phyloP scores from a whole-genome alignment of 2,113 vertebrate species.

The Falco punctatus region DNA sequence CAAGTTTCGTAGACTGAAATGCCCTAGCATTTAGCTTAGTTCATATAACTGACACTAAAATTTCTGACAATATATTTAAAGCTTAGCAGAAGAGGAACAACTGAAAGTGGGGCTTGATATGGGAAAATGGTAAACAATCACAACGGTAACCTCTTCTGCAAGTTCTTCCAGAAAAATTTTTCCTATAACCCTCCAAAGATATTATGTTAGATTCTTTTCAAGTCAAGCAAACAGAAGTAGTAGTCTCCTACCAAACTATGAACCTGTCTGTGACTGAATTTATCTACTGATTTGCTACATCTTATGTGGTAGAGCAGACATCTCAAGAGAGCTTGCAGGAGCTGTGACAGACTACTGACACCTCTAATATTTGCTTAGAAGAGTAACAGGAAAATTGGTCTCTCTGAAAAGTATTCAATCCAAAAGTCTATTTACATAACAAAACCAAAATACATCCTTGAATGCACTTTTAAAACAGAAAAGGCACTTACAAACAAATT shows the following conservation, averaged over 20 bases:
- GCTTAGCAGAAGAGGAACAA: neutral
- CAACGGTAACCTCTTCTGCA: neutral
- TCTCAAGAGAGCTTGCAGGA: neutral
- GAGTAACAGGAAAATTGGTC: neutral
- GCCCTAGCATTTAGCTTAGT: neutral
- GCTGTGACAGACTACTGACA: neutral
- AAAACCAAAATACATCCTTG: neutral
- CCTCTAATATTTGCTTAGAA: neutral
- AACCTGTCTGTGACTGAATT: neutral
- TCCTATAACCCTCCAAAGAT: neutral
- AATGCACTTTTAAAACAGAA: neutral
- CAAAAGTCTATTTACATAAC: slow-evolving; percentile 27
- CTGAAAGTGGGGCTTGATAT: neutral
- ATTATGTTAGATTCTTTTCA: neutral
- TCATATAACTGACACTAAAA: neutral
- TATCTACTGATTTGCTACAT: neutral
- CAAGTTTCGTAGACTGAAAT: neutral
- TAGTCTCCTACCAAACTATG: neutral
- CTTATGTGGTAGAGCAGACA: neutral
- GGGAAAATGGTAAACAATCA: neutral
- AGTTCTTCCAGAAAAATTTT: neutral
- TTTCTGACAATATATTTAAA: neutral
- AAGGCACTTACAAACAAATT: neutral
- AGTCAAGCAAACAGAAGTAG: neutral
- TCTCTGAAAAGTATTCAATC: neutral